Percentiles rank a stretch among this genome's conserved stretches.
phyloP scores from a whole-genome alignment of 2,888 invertebrate genomes.

The Cantharis rufa region DNA sequence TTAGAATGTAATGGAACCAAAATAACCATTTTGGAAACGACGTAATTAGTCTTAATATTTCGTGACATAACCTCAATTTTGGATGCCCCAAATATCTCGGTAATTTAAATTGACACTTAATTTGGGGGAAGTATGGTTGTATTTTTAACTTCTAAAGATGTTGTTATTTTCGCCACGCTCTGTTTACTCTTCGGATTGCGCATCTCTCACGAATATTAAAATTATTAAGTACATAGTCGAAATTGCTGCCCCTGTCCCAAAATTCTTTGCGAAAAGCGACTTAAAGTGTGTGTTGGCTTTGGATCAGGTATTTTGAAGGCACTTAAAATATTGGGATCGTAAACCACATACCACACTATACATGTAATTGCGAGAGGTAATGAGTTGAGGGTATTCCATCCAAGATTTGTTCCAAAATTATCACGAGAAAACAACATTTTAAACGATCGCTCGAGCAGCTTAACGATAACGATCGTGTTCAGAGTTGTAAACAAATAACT shows the following conservation, averaged over 20 bases:
- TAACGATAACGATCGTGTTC: neutral
- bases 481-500: slow-evolving; percentile 1
- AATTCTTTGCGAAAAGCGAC: slow-evolving; percentile 3
- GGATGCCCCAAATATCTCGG: neutral
- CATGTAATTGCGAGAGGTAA: slow-evolving; percentile 46
- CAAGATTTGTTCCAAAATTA: slow-evolving; percentile 16
- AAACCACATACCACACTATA: slow-evolving; percentile 34
- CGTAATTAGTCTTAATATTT: neutral
- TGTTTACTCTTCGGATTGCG: slow-evolving; percentile 16
- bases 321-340: slow-evolving; percentile 21
- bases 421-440: slow-evolving; percentile 1
- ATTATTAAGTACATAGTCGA: slow-evolving; percentile 6
- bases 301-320: slow-evolving; percentile 22
- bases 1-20: neutral
- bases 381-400: slow-evolving; percentile 34
- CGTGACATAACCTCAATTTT: neutral
- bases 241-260: slow-evolving; percentile 7
- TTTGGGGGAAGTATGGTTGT: neutral
- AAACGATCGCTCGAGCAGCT: neutral
- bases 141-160: slow-evolving; percentile 8
- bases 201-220: slow-evolving; percentile 13
- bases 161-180: slow-evolving; percentile 15
- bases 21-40: neutral
- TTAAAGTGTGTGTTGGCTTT: slow-evolving; percentile 21
- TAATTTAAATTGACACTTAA: neutral